Base-by-base conservation (phyloP, 2,888 invertebrate genomes). In the Agriopis aurantiaria region DNA sequence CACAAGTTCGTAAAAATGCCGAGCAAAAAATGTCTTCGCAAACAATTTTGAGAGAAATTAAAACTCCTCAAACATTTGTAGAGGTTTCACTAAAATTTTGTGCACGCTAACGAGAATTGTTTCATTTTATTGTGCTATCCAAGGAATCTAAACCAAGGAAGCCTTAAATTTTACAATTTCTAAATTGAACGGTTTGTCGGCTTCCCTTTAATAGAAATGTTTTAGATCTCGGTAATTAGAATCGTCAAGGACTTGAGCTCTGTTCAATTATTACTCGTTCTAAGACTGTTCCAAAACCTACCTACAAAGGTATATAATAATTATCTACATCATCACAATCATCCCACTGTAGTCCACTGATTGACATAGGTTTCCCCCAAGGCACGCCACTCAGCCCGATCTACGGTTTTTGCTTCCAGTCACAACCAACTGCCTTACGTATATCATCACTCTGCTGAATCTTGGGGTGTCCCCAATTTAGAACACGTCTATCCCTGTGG, bases 31-130 rank as follows among this genome's bases (percentile, higher is more conserved):
- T n/a, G 45, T 62, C 43, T 45, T 52, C 45, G 14, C 59, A 63
- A 66, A 67, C 70, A 66, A 67, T 66, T 62, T 66, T 58, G 23
- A 11, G 59, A n/a, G 59, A 63, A 63, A 67, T 66, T 71, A 63
- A 67, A 71, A 66, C 60, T 71, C 53, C 57, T 49, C 10, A 40
- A 46, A 45, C 62, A 61, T 65, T 69, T 65, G 52, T 40, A 23
- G 49, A 69, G 65, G 41, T 57, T 65, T 61, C 17, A 55, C 59
- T 49, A 64, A 63, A 64, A 33, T 3, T 55, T 64, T 65, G 61
- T 52, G 55, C 56, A 14, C 43, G 43, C 33, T 51, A 45, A 60
- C 33, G 45, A 56, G n/a, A 52, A 58, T 65, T 61, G 69, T 64
- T 14, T 49, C 53, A 55, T 53, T 55, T 66, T 33, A 46, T 43